phyloP scores from a whole-genome alignment of 1,140 invertebrate species.

The Stegodyphus dumicola region DNA sequence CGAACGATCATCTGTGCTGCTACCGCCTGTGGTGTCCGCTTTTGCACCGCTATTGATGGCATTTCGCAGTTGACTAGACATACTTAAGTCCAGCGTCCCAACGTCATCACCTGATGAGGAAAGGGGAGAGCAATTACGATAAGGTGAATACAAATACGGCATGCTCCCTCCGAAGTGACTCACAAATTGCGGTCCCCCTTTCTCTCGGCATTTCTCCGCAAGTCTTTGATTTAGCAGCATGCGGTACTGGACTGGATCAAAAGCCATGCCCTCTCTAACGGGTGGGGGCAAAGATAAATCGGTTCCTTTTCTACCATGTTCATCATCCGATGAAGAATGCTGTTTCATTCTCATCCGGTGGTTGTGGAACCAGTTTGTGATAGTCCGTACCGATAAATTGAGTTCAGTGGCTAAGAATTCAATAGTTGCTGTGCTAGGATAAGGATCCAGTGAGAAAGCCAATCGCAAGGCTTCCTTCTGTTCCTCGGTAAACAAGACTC shows the following conservation, averaged over 20 bases:
- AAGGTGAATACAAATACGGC: slow-evolving; percentile 48
- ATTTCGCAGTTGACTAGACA: slow-evolving; percentile 70
- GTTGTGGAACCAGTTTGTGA: slow-evolving; percentile 99
- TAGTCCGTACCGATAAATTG: slow-evolving; percentile 91
- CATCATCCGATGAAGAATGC: slow-evolving; percentile 65
- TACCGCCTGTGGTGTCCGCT: slow-evolving; percentile 34
- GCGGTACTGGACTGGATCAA: slow-evolving; percentile 91
- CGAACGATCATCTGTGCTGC: slow-evolving; percentile 55
- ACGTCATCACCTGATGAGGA: slow-evolving; percentile 62
- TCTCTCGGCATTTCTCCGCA: slow-evolving; percentile 47
- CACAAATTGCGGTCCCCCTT: slow-evolving; percentile 26
- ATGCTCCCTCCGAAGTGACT: slow-evolving; percentile 8
- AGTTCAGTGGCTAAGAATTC: slow-evolving; percentile 94
- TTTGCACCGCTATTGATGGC: slow-evolving; percentile 5
- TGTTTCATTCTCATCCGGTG: slow-evolving; percentile 98
- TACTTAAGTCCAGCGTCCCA: slow-evolving; percentile 78
- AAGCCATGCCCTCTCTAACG: slow-evolving; percentile 68
- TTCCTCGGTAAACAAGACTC: slow-evolving; percentile 96
- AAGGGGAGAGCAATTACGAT: slow-evolving; percentile 50
- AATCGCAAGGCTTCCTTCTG: slow-evolving; percentile 95
- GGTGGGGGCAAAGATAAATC: slow-evolving; percentile 17
- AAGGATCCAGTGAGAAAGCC: slow-evolving; percentile 95
- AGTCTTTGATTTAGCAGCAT: slow-evolving; percentile 84
- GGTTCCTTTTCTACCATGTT: slow-evolving; percentile 15
- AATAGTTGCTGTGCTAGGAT: slow-evolving; percentile 94